These are phyloP conservation scores for Agrilus planipennis DNA, from an alignment of 1,140 invertebrate genomes.

Conservation along the genomic window DNA sequence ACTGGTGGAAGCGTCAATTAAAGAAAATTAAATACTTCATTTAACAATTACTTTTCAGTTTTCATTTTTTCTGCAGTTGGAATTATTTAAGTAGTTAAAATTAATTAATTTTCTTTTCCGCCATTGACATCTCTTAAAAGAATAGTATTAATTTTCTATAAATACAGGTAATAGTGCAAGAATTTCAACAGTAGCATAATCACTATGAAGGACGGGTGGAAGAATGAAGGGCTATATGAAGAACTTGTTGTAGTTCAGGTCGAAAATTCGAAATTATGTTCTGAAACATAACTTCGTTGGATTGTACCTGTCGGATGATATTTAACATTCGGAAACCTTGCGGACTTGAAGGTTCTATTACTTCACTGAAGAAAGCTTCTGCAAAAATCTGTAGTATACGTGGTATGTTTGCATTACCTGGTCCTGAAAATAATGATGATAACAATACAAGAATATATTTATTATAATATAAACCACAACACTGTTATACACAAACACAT, in stretches of 20 bases:
- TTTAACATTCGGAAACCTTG: conserved; percentile 54
- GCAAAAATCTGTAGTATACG: conserved; percentile 79
- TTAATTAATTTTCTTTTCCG: background rate
- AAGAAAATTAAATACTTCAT: background rate
- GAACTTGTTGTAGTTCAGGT: conserved; percentile 67
- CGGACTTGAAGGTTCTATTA: conserved; percentile 54
- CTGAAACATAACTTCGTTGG: conserved; percentile 72
- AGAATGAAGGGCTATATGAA: conserved; percentile 52
- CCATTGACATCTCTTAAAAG: background rate
- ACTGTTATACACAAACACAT: background rate
- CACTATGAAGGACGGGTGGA: conserved; percentile 10
- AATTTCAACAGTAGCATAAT: too few species aligned
- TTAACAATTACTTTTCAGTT: background rate
- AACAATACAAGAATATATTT: background rate
- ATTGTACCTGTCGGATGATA: conserved; percentile 68
- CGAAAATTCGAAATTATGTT: conserved; percentile 62
- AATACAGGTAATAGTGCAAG: too few species aligned
- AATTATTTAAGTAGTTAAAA: background rate
- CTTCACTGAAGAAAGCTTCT: conserved; percentile 74
- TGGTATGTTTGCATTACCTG: conserved; percentile 80
- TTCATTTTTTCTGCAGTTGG: background rate
- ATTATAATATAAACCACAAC: background rate
- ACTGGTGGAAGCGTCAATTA: background rate
- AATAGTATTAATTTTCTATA: background rate
- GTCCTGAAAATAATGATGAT: conserved; percentile 35